Evolutionary conservation across 2,113 vertebrate species (phyloP), one percentile per base, ranked within the genome.

Genomic region (Alosa alosa): DNA sequence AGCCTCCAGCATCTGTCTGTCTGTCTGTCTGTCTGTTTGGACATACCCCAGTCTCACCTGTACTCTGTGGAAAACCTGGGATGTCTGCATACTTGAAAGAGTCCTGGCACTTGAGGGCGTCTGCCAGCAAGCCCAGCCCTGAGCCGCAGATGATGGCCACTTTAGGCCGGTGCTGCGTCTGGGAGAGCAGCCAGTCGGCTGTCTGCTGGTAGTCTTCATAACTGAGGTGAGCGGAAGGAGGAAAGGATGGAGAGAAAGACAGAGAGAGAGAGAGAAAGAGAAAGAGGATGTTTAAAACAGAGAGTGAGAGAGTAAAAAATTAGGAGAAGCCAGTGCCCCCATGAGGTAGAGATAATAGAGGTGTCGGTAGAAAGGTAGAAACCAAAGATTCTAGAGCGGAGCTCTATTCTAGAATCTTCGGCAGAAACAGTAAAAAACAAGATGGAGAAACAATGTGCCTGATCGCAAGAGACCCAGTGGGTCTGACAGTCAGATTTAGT

Each of bases 81-180:
- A 96, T 95, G 84, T 96, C 93, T 2, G 91, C 78, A 55, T 96
- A 96, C 18, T 89, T 87, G 57, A 96, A 96, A 52, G 90, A 90
- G 36, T 96, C 92, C 78, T 94, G 94, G 87, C 91, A 89, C 50
- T 93, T 92, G 6, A 96, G 88, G 0, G 91, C 87, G 22, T 96
- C 95, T 0, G 95, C 96, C 6, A 96, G 94, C 92, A 92, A 86
- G 55, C 96, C 95, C 86, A 96, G 91, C 41, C 96, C 96, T 0
- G 96, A 94, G 2, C 96, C 96, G 17, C 96, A 96, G 90, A 96
- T 96, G 86, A 96, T 95, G 8, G 95, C 96, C 87, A 96, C 94
- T 82, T 94, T 94, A 68, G 96, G 96, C 60, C 94, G 93, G 85
- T 94, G 93, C 72, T 91, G 92, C 0, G 95, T 95, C 18, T 93